Evolutionary conservation across 2,113 vertebrate genomes (phyloP).

Genomic region (Nasalis larvatus): DNA sequence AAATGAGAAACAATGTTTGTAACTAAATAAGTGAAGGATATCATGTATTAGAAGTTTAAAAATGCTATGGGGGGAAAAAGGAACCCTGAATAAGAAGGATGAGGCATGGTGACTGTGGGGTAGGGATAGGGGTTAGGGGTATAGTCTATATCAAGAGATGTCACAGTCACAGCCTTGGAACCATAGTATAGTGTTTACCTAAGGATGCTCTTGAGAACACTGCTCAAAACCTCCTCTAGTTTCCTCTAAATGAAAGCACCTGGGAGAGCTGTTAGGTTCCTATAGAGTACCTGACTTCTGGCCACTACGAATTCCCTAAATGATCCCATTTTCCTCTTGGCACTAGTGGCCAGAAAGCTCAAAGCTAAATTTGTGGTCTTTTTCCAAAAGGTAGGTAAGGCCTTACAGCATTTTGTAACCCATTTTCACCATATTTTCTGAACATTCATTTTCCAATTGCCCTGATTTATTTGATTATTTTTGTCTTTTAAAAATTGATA

Average conservation of each 20-base stretch:
- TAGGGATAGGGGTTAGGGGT: no score
- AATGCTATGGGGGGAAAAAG: not conserved
- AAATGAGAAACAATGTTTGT: not conserved
- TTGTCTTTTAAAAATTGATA: not conserved
- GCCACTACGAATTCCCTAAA: not conserved
- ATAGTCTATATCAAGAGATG: not conserved
- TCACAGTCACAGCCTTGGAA: not conserved
- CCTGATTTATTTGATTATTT: not conserved
- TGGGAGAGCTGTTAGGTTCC: not conserved
- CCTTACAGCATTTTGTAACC: not conserved
- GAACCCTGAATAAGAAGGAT: not conserved
- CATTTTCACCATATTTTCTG: not conserved
- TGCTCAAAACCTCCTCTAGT: not conserved
- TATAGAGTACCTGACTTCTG: not conserved
- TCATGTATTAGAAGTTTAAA: not conserved
- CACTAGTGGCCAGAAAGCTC: not conserved
- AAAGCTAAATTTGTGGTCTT: not conserved
- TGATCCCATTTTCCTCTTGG: not conserved
- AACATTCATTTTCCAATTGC: not conserved
- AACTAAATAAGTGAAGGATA: not conserved
- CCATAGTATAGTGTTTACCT: not conserved
- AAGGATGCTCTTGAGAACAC: not conserved
- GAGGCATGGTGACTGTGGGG: not conserved
- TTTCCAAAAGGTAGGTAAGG: not conserved
- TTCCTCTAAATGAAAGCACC: not conserved